phyloP scores from a whole-genome alignment of 2,888 invertebrate genomes.

The Anticlea derivata region DNA sequence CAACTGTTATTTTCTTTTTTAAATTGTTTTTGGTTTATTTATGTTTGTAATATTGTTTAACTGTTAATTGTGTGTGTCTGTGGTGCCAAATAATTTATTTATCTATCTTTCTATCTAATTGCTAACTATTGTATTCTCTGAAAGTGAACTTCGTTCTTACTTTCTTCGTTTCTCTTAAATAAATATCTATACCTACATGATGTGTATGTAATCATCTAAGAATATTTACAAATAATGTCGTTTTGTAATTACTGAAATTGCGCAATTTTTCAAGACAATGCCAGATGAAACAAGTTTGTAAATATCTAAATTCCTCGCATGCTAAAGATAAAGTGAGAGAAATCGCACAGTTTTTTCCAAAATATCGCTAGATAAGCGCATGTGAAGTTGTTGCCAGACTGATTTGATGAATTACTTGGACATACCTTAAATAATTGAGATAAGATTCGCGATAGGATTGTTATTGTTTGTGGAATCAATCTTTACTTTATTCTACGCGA shows the following conservation, averaged over 20 bases:
- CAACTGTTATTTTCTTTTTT: too few relatives aligned
- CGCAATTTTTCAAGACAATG: conserved; percentile 32
- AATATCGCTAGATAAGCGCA: not conserved
- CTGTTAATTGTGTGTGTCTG: too few relatives aligned
- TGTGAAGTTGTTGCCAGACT: not conserved
- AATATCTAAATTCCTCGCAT: conserved; percentile 20
- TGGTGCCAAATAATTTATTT: too few relatives aligned
- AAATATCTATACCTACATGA: too few relatives aligned
- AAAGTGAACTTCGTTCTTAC: too few relatives aligned
- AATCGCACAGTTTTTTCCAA: conserved; percentile 3
- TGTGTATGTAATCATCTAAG: not conserved
- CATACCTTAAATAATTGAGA: conserved; percentile 6
- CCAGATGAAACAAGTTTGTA: conserved; percentile 30
- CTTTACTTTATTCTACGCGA: not conserved
- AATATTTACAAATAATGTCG: conserved; percentile 14
- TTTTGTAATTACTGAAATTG: conserved; percentile 6
- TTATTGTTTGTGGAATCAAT: conserved; percentile 3
- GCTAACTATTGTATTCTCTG: too few relatives aligned
- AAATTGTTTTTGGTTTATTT: too few relatives aligned
- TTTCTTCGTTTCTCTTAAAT: too few relatives aligned
- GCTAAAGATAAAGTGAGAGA: conserved; percentile 12
- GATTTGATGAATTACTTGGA: conserved; percentile 12
- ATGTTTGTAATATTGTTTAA: too few relatives aligned
- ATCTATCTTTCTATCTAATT: too few relatives aligned
- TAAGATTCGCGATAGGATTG: conserved; percentile 9